Conservation (phyloP, 2,113 vertebrate genomes). For the Colaptes auratus region DNA sequence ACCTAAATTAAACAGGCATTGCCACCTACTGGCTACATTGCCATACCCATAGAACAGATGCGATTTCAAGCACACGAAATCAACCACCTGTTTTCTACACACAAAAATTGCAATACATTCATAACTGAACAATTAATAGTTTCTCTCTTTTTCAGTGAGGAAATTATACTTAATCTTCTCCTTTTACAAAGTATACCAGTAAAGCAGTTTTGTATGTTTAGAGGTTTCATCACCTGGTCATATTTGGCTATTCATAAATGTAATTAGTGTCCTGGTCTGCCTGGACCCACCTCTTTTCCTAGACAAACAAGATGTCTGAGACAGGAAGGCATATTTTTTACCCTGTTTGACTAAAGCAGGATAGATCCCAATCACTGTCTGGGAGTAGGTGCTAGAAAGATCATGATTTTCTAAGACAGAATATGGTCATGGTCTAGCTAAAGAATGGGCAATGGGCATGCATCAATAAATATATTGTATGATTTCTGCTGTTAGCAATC, state of each 20-base stretch:
- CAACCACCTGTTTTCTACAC: neutral
- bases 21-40: constrained; percentile 49
- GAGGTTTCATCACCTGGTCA: neutral
- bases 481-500: neutral
- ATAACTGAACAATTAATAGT: neutral
- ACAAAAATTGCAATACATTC: neutral
- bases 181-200: neutral
- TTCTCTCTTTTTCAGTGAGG: neutral
- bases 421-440: neutral
- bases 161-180: neutral
- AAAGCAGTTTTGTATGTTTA: neutral
- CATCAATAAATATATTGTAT: neutral
- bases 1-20: constrained; percentile 29
- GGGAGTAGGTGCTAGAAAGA: neutral
- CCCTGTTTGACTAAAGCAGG: neutral
- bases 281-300: neutral
- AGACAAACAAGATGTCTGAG: neutral
- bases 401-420: neutral
- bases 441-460: neutral
- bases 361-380: fast-evolving
- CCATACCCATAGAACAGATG: neutral
- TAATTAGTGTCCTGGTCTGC: neutral
- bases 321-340: neutral
- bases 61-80: neutral
- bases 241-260: neutral